Evolutionary conservation across 1,140 invertebrate genomes (phyloP).

Genomic region (Lordiphosa collinella): DNA sequence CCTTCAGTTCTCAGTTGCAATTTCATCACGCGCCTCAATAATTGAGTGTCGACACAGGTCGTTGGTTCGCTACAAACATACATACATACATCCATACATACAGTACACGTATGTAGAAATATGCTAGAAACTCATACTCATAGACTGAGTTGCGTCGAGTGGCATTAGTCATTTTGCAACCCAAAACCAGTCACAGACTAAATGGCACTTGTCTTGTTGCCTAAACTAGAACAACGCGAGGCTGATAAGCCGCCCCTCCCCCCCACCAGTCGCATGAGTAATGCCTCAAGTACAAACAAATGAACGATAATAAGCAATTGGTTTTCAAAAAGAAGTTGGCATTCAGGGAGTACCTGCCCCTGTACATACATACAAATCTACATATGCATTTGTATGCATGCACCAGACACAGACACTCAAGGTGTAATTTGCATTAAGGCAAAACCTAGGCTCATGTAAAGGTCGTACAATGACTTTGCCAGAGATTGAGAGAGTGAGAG

Average conservation of each 20-base stretch:
- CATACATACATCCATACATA: no score
- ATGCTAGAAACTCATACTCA: no score
- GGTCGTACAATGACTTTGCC: conserved; percentile 58
- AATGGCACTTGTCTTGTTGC: conserved; percentile 39
- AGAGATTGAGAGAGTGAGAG: not conserved
- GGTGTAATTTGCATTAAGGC: conserved; percentile 26
- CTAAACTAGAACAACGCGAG: conserved; percentile 21
- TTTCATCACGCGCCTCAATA: not conserved
- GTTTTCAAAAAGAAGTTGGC: not conserved
- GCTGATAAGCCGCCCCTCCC: conserved; percentile 34
- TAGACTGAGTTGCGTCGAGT: not conserved
- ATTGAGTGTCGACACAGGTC: no score
- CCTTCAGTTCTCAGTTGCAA: not conserved
- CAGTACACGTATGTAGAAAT: no score
- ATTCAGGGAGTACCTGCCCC: not conserved
- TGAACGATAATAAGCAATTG: conserved; percentile 24
- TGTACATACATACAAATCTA: no score
- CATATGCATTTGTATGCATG: not conserved
- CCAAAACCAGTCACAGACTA: conserved; percentile 44
- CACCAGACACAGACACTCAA: conserved; percentile 16
- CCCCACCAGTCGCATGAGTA: conserved; percentile 37
- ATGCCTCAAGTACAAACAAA: conserved; percentile 16
- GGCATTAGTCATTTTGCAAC: conserved; percentile 40
- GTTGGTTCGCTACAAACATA: no score
- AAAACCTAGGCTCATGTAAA: conserved; percentile 46